Percentiles rank a stretch among this genome's conserved stretches.
phyloP scores from a whole-genome alignment of 2,113 vertebrate species.

The Eolophus roseicapilla region DNA sequence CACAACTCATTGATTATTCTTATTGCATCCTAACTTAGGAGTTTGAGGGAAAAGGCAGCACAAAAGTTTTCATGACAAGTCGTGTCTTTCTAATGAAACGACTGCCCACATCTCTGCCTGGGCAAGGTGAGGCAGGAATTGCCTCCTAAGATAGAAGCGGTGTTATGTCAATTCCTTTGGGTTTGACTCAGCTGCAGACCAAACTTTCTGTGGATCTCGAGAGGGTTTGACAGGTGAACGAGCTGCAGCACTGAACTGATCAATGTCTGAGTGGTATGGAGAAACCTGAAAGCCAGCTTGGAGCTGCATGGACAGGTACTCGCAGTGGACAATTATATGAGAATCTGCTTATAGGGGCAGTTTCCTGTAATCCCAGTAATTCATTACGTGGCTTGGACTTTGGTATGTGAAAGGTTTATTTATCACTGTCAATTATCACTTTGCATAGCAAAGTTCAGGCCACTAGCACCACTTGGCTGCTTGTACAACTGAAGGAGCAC shows the following conservation, averaged over 20 bases:
- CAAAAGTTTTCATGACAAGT: not conserved
- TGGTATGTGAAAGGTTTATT: not conserved
- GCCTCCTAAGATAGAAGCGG: not conserved
- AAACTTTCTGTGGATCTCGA: not conserved
- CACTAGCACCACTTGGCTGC: not conserved
- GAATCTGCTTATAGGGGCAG: not conserved
- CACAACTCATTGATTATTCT: not conserved
- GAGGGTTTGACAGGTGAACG: not conserved
- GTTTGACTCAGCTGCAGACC: not conserved
- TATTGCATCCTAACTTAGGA: not conserved
- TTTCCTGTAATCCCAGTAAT: not conserved
- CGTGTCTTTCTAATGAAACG: not conserved
- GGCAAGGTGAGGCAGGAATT: not conserved
- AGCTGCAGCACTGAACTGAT: not conserved
- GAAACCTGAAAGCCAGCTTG: not conserved
- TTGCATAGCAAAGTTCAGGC: not conserved
- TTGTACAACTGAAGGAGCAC: not conserved
- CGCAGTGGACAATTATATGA: not conserved
- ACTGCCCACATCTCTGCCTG: accelerated
- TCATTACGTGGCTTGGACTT: not conserved
- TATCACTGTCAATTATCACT: not conserved
- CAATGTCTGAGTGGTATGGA: not conserved
- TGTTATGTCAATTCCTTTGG: not conserved
- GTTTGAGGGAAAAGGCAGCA: not conserved
- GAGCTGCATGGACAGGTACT: not conserved